Conservation (phyloP, 2,888 invertebrate species). For the Euzophera pinguis region DNA sequence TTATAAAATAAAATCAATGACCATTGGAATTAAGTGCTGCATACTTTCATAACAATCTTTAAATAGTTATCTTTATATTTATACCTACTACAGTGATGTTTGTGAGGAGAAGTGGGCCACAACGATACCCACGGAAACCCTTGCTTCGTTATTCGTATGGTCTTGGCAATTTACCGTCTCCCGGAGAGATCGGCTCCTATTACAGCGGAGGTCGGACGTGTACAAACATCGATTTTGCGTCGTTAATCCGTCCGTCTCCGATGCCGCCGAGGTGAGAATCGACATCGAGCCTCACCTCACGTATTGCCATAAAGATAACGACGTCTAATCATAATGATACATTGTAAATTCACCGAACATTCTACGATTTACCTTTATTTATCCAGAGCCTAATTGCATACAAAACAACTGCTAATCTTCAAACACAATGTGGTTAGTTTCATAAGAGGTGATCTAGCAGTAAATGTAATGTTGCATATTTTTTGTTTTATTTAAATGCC, state of each 20-base stretch:
- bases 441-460: not conserved
- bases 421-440: not conserved
- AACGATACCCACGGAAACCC: slow-evolving; percentile 35
- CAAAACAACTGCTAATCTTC: not conserved
- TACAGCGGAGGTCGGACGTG: slow-evolving; percentile 78
- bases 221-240: slow-evolving; percentile 77
- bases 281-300: slow-evolving; percentile 65
- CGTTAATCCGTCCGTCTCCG: slow-evolving; percentile 58
- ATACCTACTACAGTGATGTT: not conserved
- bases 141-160: slow-evolving; percentile 67
- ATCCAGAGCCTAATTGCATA: slow-evolving; percentile 20
- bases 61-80: not conserved
- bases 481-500: not conserved
- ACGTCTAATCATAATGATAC: slow-evolving; percentile 64
- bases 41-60: no score
- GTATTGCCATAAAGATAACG: slow-evolving; percentile 60
- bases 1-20: no score
- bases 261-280: slow-evolving; percentile 60
- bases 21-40: no score
- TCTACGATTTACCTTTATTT: slow-evolving; percentile 27
- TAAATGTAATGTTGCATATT: not conserved
- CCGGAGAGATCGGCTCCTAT: slow-evolving; percentile 72
- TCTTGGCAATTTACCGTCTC: slow-evolving; percentile 69
- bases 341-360: slow-evolving; percentile 37
- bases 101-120: not conserved